phyloP scores from a whole-genome alignment of 2,888 invertebrate genomes.

The Xylota sylvarum region DNA sequence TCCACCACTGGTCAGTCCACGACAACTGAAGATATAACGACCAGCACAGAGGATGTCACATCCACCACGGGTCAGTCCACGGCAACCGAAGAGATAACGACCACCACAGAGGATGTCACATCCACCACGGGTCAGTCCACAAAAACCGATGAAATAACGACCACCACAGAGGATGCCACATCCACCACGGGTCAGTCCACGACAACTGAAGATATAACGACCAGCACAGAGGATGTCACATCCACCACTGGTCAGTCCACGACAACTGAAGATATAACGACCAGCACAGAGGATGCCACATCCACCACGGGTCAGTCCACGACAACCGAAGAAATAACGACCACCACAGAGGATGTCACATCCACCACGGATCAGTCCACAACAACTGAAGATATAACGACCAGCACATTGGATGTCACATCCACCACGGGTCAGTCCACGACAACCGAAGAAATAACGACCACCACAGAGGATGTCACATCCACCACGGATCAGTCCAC shows the following conservation, averaged over 20 bases:
- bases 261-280: background rate
- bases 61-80: background rate
- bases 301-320: background rate
- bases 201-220: background rate
- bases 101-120: background rate
- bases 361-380: background rate
- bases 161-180: too few species aligned
- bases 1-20: background rate
- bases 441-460: too few species aligned
- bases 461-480: too few species aligned
- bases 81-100: background rate
- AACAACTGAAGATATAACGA: background rate
- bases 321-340: background rate
- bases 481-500: background rate
- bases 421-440: background rate
- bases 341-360: background rate
- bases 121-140: background rate
- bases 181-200: background rate
- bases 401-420: background rate
- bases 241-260: background rate
- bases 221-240: background rate
- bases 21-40: background rate
- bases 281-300: background rate
- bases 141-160: too few species aligned
- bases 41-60: background rate